phyloP scores from a whole-genome alignment of 2,888 invertebrate species.

The Nephrotoma flavescens region DNA sequence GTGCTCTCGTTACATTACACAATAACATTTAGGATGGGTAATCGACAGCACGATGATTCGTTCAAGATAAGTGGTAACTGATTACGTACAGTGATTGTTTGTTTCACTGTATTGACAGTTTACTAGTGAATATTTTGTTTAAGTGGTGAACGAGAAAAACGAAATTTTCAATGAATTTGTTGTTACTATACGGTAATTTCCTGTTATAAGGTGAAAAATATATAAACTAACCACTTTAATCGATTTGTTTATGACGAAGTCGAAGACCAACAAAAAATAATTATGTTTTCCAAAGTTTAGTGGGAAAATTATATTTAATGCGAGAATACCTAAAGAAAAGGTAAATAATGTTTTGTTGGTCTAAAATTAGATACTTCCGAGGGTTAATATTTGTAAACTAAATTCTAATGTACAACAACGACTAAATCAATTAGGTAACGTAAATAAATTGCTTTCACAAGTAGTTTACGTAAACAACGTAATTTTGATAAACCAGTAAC shows the following conservation, averaged over 20 bases:
- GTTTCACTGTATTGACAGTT: neutral
- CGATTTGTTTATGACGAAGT: neutral
- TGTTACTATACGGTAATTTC: neutral
- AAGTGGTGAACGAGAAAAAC: neutral
- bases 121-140: neutral
- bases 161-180: neutral
- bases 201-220: neutral
- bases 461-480: too few relatives aligned
- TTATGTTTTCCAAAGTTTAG: neutral
- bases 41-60: neutral
- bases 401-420: neutral
- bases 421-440: neutral
- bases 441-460: neutral
- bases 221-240: neutral
- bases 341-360: neutral
- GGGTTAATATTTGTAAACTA: neutral
- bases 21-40: too few relatives aligned
- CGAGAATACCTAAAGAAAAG: neutral
- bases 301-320: neutral
- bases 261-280: neutral
- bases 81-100: neutral
- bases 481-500: too few relatives aligned
- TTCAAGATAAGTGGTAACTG: neutral
- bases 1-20: too few relatives aligned
- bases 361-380: neutral